Conservation (phyloP, 2,797 vertebrate genomes). For the Carduelis carduelis region DNA sequence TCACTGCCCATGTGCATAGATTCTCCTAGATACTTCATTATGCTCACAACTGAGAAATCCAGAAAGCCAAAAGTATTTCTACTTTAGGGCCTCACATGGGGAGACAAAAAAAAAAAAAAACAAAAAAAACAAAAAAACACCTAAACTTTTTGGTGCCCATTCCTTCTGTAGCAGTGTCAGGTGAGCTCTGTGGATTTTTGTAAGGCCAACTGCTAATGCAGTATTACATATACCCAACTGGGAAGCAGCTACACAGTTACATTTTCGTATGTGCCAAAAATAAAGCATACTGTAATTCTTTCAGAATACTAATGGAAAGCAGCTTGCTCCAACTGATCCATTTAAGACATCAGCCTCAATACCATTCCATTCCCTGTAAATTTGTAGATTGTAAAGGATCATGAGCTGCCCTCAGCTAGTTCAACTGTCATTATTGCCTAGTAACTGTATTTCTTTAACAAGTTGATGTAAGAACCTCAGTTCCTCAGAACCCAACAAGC, state of each 20-base stretch:
- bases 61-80: background rate
- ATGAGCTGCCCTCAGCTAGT: background rate
- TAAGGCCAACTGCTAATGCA: background rate
- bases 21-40: background rate
- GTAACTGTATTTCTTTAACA: background rate
- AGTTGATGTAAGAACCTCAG: rapidly evolving
- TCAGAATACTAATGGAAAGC: background rate
- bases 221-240: rapidly evolving
- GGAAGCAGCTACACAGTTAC: rapidly evolving
- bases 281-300: background rate
- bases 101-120: rapidly evolving
- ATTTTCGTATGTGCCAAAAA: background rate
- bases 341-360: background rate
- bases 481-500: background rate
- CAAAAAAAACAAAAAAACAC: no score
- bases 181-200: rapidly evolving
- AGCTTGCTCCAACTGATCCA: rapidly evolving
- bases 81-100: rapidly evolving
- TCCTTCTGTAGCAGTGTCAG: background rate
- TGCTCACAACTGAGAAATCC: background rate
- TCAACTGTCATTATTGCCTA: background rate
- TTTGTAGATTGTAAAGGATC: background rate
- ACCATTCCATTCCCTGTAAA: background rate
- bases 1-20: rapidly evolving
- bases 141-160: rapidly evolving